phyloP scores from a whole-genome alignment of 2,888 invertebrate species.

The Drosophila nr. medialis region DNA sequence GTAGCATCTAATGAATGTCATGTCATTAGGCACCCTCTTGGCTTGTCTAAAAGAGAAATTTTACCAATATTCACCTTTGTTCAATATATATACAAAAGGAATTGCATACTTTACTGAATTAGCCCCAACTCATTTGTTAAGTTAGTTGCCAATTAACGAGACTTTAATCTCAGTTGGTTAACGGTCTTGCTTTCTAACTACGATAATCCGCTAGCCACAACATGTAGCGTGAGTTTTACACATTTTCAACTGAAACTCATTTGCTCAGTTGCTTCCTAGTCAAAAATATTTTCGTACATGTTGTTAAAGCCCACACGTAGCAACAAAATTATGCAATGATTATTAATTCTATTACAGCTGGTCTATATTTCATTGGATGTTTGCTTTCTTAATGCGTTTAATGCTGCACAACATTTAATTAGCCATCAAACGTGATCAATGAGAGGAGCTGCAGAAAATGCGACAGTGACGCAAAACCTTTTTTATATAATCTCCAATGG shows the following conservation, averaged over 20 bases:
- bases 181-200: slow-evolving; percentile 57
- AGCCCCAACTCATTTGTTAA: slow-evolving; percentile 5
- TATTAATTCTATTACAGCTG: slow-evolving; percentile 42
- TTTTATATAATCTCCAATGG: slow-evolving; percentile 52
- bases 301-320: slow-evolving; percentile 47
- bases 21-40: slow-evolving; percentile 36
- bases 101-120: slow-evolving; percentile 30
- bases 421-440: slow-evolving; percentile 62
- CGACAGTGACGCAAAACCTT: slow-evolving; percentile 21
- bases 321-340: slow-evolving; percentile 58
- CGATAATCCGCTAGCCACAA: slow-evolving; percentile 24
- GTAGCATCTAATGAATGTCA: slow-evolving; percentile 56
- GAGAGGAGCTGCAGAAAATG: slow-evolving; percentile 25
- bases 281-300: slow-evolving; percentile 12
- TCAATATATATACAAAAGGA: slow-evolving; percentile 26
- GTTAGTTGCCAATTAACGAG: slow-evolving; percentile 1
- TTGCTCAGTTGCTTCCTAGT: slow-evolving; percentile 63
- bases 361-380: slow-evolving; percentile 22
- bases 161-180: slow-evolving; percentile 16
- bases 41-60: slow-evolving; percentile 50
- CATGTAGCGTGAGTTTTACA: slow-evolving; percentile 54
- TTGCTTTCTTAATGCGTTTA: slow-evolving; percentile 38
- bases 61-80: not conserved
- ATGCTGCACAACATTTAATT: slow-evolving; percentile 55
- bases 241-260: slow-evolving; percentile 24